Evolutionary conservation across 2,888 invertebrate genomes (phyloP), one percentile per base, ranked within the genome.

Genomic region (Hydroisotoma schaefferi): DNA sequence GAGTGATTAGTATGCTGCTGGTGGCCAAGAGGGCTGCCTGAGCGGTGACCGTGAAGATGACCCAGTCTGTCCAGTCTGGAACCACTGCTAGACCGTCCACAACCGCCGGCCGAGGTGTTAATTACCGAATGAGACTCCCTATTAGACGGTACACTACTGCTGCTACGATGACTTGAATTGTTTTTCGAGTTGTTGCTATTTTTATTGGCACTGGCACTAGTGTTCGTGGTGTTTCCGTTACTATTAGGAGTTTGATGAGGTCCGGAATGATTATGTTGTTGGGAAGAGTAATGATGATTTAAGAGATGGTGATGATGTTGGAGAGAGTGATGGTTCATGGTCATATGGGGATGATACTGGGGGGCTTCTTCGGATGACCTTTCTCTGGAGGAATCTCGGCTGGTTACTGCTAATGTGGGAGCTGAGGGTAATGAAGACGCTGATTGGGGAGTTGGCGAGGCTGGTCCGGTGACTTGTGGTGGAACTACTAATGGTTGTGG

Each of bases 401-500:
- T n/a, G 28, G 25, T 5, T 44, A n/a, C n/a, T 18, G 49, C 8
- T 4, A 57, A 5, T 33, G 53, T 46, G 20, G 58, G 33, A 12
- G 44, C 28, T 40, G 52, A 20, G 18, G 40, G 12, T 5, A 23
- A 28, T 44, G 18, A 29, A 18, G 57, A 43, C 27, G 71, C 73
- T 37, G 73, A 57, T 23, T n/a, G n/a, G 68, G 63, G 38, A 72
- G 74, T 29, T 58, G 61, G 70, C 75, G 61, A 72, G 75, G 63
- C 73, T 61, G 33, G 78, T 68, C 77, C 73, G 59, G 29, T 78
- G 68, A 77, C 53, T 53, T 57, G 40, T 48, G 64, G 40, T 63
- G 60, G 61, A 47, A 62, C 51, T 43, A 63, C 73, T 70, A 68
- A 82, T 59, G 81, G 80, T 73, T 80, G 79, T 69, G 88, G 87